Conservation (phyloP, 2,113 vertebrate genomes). For the Sceloporus tristichus region DNA sequence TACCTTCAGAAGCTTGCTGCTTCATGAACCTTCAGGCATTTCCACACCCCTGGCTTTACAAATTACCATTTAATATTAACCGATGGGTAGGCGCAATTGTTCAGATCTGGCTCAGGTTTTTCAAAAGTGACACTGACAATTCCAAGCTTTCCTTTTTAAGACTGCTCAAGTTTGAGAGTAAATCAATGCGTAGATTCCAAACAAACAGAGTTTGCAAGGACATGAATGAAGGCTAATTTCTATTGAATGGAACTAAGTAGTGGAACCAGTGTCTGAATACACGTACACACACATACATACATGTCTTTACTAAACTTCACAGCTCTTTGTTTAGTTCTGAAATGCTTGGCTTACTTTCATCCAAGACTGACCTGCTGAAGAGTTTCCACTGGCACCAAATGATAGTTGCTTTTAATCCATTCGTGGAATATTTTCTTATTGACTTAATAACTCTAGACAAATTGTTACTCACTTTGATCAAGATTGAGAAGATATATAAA, state of each 20-base stretch:
- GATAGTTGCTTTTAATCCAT: slow-evolving; percentile 17
- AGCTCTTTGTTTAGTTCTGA: slow-evolving; percentile 35
- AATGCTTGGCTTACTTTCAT: slow-evolving; percentile 23
- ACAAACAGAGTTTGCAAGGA: slow-evolving; percentile 34
- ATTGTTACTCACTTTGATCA: neutral
- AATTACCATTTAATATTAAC: no score
- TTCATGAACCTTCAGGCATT: neutral
- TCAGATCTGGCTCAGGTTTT: neutral
- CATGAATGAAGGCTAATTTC: neutral
- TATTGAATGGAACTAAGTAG: slow-evolving; percentile 39
- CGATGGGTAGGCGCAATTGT: neutral
- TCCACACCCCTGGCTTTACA: no score
- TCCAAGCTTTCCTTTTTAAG: neutral
- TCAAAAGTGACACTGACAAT: neutral
- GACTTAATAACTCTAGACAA: neutral
- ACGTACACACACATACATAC: slow-evolving; percentile 5
- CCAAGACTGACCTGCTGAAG: neutral
- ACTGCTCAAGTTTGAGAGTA: neutral
- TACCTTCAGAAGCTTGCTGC: neutral
- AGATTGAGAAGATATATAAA: neutral
- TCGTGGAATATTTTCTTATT: slow-evolving; percentile 1
- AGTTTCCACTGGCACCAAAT: slow-evolving; percentile 23
- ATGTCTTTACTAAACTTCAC: neutral
- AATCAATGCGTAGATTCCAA: neutral
- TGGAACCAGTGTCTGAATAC: slow-evolving; percentile 17